Evolutionary conservation across 2,888 invertebrate genomes (phyloP), one percentile per base, ranked within the genome.

Genomic region (Empis stercorea): DNA sequence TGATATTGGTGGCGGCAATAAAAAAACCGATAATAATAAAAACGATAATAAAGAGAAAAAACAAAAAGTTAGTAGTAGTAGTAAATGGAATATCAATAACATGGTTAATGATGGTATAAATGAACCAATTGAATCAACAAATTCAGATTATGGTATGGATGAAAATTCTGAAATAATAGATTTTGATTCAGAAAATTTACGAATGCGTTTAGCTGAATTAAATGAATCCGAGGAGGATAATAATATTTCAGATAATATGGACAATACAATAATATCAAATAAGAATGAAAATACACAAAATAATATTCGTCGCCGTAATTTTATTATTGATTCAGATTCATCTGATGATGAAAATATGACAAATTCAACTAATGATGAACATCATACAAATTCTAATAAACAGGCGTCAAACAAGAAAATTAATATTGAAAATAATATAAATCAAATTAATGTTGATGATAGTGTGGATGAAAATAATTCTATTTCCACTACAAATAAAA

Each of bases 311-410:
- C 64, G 64, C 53, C 56, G 55, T 56, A 64, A 63, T 59, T n/a
- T n/a, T n/a, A 56, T 67, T 61, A 66, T 68, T 59, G 65, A 67
- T 57, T 66, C 66, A 46, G 65, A 67, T 57, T 63, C 62, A 6
- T 50, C 50, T 53, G 59, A 55, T 10, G 54, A 56, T 36, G 54
- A 48, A 34, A 45, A 23, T 10, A 36, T 4, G 10, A 38, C 9
- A 11, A 47, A 46, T 40, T 42, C 43, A 43, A 17, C 37, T 10
- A 30, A n/a, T 13, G 32, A 43, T 37, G 43, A 16, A 4, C 16
- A 9, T 17, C 16, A 9, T 17, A 10, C 11, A n/a, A 27, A 27
- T 14, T 16, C 13, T 9, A 27, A 6, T 2, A 27, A 4, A 27
- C 23, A 27, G 7, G 23, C 9, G n/a, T n/a, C n/a, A 27, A 7